Evolutionary conservation across 1,140 invertebrate species (phyloP), one percentile per base, ranked within the genome.

Genomic region (Thaumetopoea pityocampa): DNA sequence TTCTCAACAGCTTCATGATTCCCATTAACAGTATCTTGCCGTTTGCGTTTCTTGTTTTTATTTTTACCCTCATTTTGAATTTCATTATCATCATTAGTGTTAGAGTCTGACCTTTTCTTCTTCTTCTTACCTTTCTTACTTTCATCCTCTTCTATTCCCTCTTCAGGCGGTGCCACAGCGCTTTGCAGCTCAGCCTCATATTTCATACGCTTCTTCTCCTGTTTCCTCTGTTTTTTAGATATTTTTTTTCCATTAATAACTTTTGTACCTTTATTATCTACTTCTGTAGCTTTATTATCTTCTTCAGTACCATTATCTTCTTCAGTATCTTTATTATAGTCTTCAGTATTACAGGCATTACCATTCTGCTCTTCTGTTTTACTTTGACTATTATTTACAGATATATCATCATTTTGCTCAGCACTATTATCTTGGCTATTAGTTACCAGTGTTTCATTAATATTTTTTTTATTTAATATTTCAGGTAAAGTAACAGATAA

Each of bases 191-290:
- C 73, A 11, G 79, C 80, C 67, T 86, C 82, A 78, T 85, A 85
- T 37, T 85, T 86, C 44, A 67, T 70, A 16, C 67, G 57, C 51
- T 86, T 87, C 43, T 79, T 81, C 55, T 88, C 87, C 59, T 88
- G 86, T 51, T 88, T 88, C 1, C 69, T 61, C 36, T 88, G 69
- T 56, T 88, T 88, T 46, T 87, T 88, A 12, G 87, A 67, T 6
- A 81, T 35, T 41, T 87, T 88, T 29, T 85, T 84, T 12, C 76
- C 71, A 26, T 47, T 35, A 19, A 28, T 33, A 24, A 22, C 40
- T 32, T 42, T 48, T 10, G 22, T 9, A 15, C 20, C 49, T 49
- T 53, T 67, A 18, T 51, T 27, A 40, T 60, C 47, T 35, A 12
- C 19, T 6, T 42, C 34, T 16, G 19, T 42, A 44, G 33, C 23